These are phyloP conservation scores for Trematomus bernacchii DNA, from an alignment of 2,797 vertebrate species.

Conservation along the genomic window DNA sequence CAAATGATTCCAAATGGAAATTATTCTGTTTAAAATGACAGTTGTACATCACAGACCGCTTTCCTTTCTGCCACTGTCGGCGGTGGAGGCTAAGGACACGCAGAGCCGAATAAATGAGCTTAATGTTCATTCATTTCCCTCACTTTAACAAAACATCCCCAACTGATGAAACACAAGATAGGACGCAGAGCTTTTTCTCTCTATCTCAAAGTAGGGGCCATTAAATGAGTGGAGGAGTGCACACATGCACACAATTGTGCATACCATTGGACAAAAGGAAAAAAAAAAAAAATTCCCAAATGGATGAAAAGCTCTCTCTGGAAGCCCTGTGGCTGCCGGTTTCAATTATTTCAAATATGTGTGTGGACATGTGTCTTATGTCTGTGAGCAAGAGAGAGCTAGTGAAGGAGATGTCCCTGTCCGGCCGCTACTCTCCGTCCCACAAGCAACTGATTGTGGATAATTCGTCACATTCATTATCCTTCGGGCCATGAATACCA, in stretches of 20 bases:
- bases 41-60: slow-evolving; percentile 37
- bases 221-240: slow-evolving; percentile 41
- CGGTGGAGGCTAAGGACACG: slow-evolving; percentile 2
- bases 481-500: slow-evolving; percentile 74
- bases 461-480: slow-evolving; percentile 78
- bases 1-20: slow-evolving; percentile 52
- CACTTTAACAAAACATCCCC: slow-evolving; percentile 49
- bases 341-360: slow-evolving; percentile 37
- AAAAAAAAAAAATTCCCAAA: slow-evolving; percentile 43
- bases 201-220: slow-evolving; percentile 42
- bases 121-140: slow-evolving; percentile 50
- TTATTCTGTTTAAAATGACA: slow-evolving; percentile 46
- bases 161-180: slow-evolving; percentile 42
- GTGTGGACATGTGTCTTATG: slow-evolving; percentile 22
- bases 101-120: slow-evolving; percentile 31
- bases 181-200: slow-evolving; percentile 35
- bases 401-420: slow-evolving; percentile 52
- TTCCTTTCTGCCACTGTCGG: slow-evolving; percentile 20
- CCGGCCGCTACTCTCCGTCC: slow-evolving; percentile 25
- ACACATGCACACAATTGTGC: slow-evolving; percentile 23
- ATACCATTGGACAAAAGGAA: slow-evolving; percentile 41
- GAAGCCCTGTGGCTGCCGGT: slow-evolving; percentile 35
- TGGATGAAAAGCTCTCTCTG: slow-evolving; percentile 35
- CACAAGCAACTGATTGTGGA: slow-evolving; percentile 58
- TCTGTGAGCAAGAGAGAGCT: slow-evolving; percentile 17